phyloP scores from a whole-genome alignment of 2,113 vertebrate species.

The Cheilinus undulatus region DNA sequence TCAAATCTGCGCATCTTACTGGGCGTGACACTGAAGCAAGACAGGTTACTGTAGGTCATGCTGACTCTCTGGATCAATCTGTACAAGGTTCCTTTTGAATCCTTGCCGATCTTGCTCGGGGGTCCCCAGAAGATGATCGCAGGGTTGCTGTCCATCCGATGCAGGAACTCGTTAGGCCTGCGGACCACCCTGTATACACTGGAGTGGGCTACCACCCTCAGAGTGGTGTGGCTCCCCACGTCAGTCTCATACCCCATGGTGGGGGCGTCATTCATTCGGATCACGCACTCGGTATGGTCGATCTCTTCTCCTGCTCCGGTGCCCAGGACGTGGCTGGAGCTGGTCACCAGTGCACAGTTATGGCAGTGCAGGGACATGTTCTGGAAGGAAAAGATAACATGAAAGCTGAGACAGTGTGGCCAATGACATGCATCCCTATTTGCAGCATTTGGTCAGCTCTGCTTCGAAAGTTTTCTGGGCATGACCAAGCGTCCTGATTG shows the following conservation, averaged over 20 bases:
- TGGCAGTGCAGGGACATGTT: slow-evolving; percentile 88
- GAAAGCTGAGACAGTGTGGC: not conserved
- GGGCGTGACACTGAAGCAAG: slow-evolving; percentile 87
- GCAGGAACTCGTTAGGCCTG: slow-evolving; percentile 90
- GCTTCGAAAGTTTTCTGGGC: too few species aligned
- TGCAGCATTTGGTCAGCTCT: too few species aligned
- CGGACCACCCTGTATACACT: slow-evolving; percentile 92
- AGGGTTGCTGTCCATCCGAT: slow-evolving; percentile 81
- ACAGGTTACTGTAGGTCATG: slow-evolving; percentile 86
- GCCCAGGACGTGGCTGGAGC: slow-evolving; percentile 95
- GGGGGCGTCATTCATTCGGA: slow-evolving; percentile 98
- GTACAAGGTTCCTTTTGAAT: slow-evolving; percentile 86
- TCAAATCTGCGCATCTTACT: slow-evolving; percentile 93
- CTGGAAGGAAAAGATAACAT: slow-evolving; percentile 70
- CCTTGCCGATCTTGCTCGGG: slow-evolving; percentile 89
- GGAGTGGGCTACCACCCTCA: slow-evolving; percentile 95
- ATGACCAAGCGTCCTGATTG: too few species aligned
- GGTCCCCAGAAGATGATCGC: slow-evolving; percentile 96
- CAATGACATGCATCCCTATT: too few species aligned
- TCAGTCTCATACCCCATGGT: slow-evolving; percentile 88
- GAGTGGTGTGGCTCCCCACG: slow-evolving; percentile 91
- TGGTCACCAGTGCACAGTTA: slow-evolving; percentile 93
- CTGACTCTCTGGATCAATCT: slow-evolving; percentile 91
- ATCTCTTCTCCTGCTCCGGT: slow-evolving; percentile 87
- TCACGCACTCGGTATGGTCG: slow-evolving; percentile 89